Evolutionary conservation across 1,140 invertebrate genomes (phyloP), one percentile per base, ranked within the genome.

Genomic region (Plectus sambesii): DNA sequence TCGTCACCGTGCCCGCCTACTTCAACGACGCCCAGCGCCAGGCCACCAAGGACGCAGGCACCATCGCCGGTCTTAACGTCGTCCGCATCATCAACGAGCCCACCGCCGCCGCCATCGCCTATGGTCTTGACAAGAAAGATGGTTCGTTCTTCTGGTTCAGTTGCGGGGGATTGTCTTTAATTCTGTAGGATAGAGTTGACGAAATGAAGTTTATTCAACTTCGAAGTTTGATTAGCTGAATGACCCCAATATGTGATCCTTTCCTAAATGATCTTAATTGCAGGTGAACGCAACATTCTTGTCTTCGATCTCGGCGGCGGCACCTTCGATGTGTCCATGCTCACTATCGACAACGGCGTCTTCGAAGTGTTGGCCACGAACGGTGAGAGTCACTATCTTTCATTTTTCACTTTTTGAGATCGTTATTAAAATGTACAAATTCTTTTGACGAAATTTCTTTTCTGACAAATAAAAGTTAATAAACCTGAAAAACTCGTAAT

Each of bases 61-160:
- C 63, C 22, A 81, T 80, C 66, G 84, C 92, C 58, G 90, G 92
- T 57, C 77, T 98, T 36, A 83, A 84, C 59, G 92, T 98, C 2
- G 90, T 98, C 86, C 81, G 94, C 73, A 99, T 99, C 62, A 98
- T 99, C 68, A 99, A 99, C 70, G 94, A 99, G 71, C 94, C 94
- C n/a, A 98, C 93, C 24, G 93, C 94, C 3, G 94, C 94, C 44
- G 94, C 94, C 51, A 97, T 99, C 74, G 94, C 94, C 51, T 99
- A 99, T 66, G 94, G 94, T 74, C 77, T 99, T 53, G 93, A 99
- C 76, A 98, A 98, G 74, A 94, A 90, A 70, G 89, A 94, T 52
- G 64, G 62, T 67, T 47, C 38, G 42, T 45, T 43, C 29, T 22
- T 36, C 37, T n/a, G n/a, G n/a, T n/a, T n/a, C n/a, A n/a, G n/a